These are phyloP conservation scores for Corythornis vintsioides DNA, from an alignment of 2,113 vertebrate species.

Conservation along the genomic window DNA sequence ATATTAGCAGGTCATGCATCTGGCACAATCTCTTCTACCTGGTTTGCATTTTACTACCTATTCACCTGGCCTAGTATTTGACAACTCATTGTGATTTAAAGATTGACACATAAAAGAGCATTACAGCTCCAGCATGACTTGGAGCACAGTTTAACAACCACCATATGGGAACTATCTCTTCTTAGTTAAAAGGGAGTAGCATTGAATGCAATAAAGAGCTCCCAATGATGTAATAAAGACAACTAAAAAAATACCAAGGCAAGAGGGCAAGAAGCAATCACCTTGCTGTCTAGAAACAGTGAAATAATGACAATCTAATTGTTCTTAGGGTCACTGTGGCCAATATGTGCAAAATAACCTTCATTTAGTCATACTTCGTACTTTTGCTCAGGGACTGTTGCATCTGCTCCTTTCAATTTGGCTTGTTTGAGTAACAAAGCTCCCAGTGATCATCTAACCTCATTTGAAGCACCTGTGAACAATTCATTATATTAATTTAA, in stretches of 20 bases:
- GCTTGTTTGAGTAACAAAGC: conserved; percentile 79
- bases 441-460: conserved; percentile 84
- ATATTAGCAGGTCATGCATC: neutral
- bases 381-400: conserved; percentile 64
- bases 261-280: conserved; percentile 30
- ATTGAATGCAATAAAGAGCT: conserved; percentile 51
- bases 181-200: conserved; percentile 8
- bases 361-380: conserved; percentile 75
- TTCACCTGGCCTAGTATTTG: neutral
- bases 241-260: neutral
- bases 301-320: conserved; percentile 37
- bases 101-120: neutral
- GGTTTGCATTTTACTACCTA: neutral
- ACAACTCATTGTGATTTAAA: neutral
- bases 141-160: neutral
- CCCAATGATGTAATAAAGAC: conserved; percentile 40
- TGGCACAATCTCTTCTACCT: neutral
- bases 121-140: neutral
- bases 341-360: conserved; percentile 76
- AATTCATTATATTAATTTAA: conserved; percentile 90
- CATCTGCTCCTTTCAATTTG: conserved; percentile 84
- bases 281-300: conserved; percentile 49
- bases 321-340: conserved; percentile 67
- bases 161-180: conserved; percentile 8
- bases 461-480: conserved; percentile 89